phyloP scores from a whole-genome alignment of 2,888 invertebrate species.

The Megaustenia siamemsis region DNA sequence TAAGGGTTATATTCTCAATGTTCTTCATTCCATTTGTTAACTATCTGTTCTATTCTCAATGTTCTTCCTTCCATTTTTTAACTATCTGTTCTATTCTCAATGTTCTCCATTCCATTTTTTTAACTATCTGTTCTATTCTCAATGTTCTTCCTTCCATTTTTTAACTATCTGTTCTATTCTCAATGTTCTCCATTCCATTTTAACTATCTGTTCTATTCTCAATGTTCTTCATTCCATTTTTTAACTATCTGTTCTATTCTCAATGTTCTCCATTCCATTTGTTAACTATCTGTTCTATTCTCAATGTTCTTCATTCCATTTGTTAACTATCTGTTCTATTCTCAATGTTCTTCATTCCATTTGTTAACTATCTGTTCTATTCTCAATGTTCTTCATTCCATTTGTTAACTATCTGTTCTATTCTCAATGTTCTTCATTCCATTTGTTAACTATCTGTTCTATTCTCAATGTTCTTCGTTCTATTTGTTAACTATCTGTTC shows the following conservation, averaged over 20 bases:
- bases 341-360: neutral
- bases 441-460: neutral
- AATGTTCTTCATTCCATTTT: no score
- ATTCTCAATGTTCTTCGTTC: neutral
- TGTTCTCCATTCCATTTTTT: neutral
- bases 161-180: no score
- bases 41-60: no score
- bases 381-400: no score
- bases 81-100: neutral
- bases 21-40: neutral
- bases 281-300: neutral
- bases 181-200: neutral
- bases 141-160: no score
- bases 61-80: neutral
- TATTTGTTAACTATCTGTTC: no score
- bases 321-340: no score
- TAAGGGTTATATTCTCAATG: no score
- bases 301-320: no score
- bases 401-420: no score
- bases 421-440: neutral
- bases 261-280: neutral
- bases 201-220: neutral
- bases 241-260: no score
- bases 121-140: neutral
- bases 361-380: neutral